Conservation (phyloP, 2,888 invertebrate genomes). For the Lepidochrysops patricia region DNA sequence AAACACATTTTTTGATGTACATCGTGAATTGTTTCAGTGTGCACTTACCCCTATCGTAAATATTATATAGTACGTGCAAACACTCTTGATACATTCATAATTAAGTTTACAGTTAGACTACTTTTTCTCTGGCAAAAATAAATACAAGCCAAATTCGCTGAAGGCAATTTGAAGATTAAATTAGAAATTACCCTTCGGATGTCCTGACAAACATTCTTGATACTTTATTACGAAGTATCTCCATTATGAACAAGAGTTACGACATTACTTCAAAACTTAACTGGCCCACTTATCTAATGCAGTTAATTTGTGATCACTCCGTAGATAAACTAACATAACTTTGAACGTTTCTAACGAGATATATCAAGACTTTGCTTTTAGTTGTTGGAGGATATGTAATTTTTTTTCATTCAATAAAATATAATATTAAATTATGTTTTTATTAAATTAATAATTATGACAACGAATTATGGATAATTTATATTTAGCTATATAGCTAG, state of each 20-base stretch:
- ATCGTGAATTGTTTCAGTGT: too few species aligned
- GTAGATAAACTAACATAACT: not conserved
- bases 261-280: not conserved
- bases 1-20: too few species aligned
- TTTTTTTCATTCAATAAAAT: too few species aligned
- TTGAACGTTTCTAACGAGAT: not conserved
- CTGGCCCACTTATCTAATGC: not conserved
- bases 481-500: too few species aligned
- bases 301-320: not conserved
- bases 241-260: not conserved
- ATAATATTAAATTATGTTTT: too few species aligned
- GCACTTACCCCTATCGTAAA: too few species aligned
- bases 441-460: too few species aligned
- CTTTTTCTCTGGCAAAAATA: not conserved
- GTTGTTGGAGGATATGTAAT: too few species aligned
- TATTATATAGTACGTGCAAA: too few species aligned
- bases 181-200: not conserved
- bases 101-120: not conserved
- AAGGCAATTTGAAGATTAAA: not conserved
- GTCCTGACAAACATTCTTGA: conserved; percentile 4
- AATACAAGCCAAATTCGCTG: not conserved
- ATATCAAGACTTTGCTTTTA: too few species aligned
- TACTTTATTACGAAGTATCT: conserved; percentile 5
- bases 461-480: too few species aligned
- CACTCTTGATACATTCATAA: not conserved